Conservation (phyloP, 2,888 invertebrate genomes). For the Theretra japonica region DNA sequence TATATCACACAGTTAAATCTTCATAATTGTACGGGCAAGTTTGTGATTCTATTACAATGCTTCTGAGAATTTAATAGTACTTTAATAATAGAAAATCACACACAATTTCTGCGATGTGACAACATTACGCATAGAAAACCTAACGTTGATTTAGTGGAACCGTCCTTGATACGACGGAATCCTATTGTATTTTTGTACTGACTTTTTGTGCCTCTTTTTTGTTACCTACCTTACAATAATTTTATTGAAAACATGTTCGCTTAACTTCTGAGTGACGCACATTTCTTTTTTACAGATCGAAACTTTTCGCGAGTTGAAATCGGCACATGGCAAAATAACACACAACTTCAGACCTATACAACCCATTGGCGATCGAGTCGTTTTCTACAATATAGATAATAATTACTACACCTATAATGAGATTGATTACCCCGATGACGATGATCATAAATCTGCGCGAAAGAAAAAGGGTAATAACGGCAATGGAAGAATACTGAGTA, state of each 20-base stretch:
- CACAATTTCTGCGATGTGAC: constrained; percentile 1
- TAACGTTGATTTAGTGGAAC: constrained; percentile 4
- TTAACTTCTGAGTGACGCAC: constrained; percentile 9
- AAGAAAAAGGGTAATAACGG: constrained; percentile 57
- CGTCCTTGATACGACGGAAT: constrained; percentile 24
- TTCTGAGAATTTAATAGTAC: too few relatives aligned
- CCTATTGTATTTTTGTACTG: constrained; percentile 13
- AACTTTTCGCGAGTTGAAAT: constrained; percentile 88
- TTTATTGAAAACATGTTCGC: not conserved
- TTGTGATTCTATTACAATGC: too few relatives aligned
- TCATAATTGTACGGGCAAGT: too few relatives aligned
- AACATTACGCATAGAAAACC: not conserved
- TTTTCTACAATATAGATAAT: constrained; percentile 85
- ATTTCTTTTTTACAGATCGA: constrained; percentile 85
- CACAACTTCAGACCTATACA: constrained; percentile 94
- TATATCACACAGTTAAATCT: too few relatives aligned
- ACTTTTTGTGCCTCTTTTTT: constrained; percentile 21
- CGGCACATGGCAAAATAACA: constrained; percentile 87
- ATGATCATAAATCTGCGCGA: constrained; percentile 41
- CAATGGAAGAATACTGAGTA: constrained; percentile 32
- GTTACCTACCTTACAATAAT: not conserved
- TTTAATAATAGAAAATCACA: not conserved
- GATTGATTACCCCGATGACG: constrained; percentile 64
- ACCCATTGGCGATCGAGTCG: constrained; percentile 88
- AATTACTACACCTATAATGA: constrained; percentile 77